Evolutionary conservation across 2,113 vertebrate species (phyloP), one percentile per base, ranked within the genome.

Genomic region (Eulemur macaco): DNA sequence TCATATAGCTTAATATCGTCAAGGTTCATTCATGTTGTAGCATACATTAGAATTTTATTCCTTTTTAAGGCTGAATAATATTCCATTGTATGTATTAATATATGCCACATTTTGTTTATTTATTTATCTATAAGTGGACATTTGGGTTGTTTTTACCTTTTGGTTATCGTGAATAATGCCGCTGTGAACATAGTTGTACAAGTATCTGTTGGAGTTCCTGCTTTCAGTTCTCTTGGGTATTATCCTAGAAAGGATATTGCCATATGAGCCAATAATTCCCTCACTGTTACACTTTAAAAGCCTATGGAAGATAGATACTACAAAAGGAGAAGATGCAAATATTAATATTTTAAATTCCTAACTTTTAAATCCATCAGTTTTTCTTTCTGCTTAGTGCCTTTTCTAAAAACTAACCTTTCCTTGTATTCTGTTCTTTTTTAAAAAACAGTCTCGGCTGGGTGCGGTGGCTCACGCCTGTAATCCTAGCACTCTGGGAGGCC

Each of bases 331-430:
- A 84, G 23, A 37, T 91, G 34, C 13, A 68, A 95, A 76, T 85
- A 80, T 76, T 81, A 91, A 85, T 56, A 64, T 85, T 84, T 94
- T 82, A 92, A 92, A 85, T 34, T 21, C 14, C 12, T 54, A 92
- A 63, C 31, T 93, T 92, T 91, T 91, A 91, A 89, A 91, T 93
- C 47, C 4, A 18, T 66, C 86, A 82, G 56, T 15, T 78, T 96
- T 90, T 86, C 64, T 83, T 80, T 87, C 84, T 85, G 23, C 21
- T 76, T 54, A 86, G 8, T 37, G 14, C 25, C 76, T 94, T 95
- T 80, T 71, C 63, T 86, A 64, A 18, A 94, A 54, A 73, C n/a
- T 87, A 1, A 27, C 54, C 85, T 96, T 92, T 88, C 58, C 37
- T 90, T 29, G 18, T 68, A 37, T 88, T 89, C 20, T 69, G 17